A percentile compares a stretch with the other conserved stretches of the same genome.
These are phyloP conservation scores for Meriones psammophilus DNA, from an alignment of 2,797 vertebrate species.

Conservation along the genomic window DNA sequence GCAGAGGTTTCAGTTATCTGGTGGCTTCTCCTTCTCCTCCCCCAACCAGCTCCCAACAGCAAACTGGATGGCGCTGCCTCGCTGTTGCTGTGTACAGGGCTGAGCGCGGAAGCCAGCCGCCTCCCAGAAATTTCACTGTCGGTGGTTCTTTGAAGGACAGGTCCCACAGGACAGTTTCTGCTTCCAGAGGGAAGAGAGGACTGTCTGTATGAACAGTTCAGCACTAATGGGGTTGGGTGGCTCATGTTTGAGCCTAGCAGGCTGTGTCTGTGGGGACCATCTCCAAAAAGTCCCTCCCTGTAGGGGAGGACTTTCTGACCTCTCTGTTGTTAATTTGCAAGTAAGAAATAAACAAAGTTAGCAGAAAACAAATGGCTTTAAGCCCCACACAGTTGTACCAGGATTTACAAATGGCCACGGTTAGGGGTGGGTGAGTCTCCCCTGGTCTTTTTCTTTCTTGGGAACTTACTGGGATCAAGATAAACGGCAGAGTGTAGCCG, in stretches of 20 bases:
- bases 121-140: background rate
- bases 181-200: background rate
- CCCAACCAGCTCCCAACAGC: background rate
- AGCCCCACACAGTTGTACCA: background rate
- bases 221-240: background rate
- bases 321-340: background rate
- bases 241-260: background rate
- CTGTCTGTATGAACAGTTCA: background rate
- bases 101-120: background rate
- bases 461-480: background rate
- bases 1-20: conserved; percentile 82
- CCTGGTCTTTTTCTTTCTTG: background rate
- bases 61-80: background rate
- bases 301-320: background rate
- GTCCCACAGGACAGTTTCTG: background rate
- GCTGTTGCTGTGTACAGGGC: background rate
- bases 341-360: background rate
- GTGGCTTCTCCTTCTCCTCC: conserved; percentile 12
- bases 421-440: background rate
- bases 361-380: background rate
- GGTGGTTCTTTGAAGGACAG: background rate
- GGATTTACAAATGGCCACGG: conserved; percentile 13
- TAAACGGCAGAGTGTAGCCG: background rate
- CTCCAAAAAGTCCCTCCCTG: background rate
- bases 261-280: background rate